These are phyloP conservation scores for Pipra filicauda DNA, from an alignment of 2,113 vertebrate genomes.

Conservation along the genomic window DNA sequence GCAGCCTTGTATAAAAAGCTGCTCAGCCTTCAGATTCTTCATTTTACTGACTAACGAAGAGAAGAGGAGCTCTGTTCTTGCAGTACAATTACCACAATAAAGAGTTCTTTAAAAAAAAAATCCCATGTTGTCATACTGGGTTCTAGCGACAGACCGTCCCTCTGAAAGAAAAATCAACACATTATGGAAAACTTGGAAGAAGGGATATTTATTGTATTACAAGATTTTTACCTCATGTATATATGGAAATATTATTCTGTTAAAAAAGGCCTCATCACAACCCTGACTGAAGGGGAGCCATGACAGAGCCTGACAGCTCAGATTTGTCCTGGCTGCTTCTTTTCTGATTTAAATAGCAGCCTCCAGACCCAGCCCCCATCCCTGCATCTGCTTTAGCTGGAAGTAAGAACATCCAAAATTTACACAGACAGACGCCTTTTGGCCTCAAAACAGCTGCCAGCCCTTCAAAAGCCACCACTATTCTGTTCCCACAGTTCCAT, in stretches of 20 bases:
- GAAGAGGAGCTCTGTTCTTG: background rate
- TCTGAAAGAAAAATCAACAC: background rate
- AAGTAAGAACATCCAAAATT: background rate
- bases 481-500: too few relatives aligned
- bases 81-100: background rate
- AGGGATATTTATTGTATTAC: background rate
- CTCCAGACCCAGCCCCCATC: background rate
- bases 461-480: too few relatives aligned
- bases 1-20: background rate
- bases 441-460: background rate
- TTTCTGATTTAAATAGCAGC: background rate
- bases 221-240: background rate
- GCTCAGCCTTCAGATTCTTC: background rate
- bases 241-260: background rate
- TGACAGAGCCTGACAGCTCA: background rate
- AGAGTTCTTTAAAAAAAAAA: background rate
- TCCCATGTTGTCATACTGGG: rapidly evolving
- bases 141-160: background rate
- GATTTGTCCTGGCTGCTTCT: background rate
- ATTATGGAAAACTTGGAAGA: background rate
- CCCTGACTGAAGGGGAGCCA: background rate
- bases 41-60: background rate
- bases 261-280: background rate
- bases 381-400: background rate
- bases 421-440: background rate